Evolutionary conservation across 2,888 invertebrate genomes (phyloP).

Genomic region (Osmoderma eremita): DNA sequence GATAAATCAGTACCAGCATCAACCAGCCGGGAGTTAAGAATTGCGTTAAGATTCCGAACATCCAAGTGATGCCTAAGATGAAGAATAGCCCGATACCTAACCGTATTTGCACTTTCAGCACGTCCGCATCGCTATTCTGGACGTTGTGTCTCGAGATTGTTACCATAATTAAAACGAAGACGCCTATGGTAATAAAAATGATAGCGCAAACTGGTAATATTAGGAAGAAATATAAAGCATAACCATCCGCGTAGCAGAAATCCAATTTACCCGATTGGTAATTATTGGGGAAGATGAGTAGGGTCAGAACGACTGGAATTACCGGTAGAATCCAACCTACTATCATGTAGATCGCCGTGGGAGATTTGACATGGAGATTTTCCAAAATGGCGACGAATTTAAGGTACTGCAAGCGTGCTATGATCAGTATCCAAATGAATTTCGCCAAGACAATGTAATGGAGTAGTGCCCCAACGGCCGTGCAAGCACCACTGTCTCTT

Average conservation of each 20-base stretch:
- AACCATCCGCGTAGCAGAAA: conserved; percentile 33
- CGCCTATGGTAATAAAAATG: conserved; percentile 15
- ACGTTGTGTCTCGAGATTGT: conserved; percentile 12
- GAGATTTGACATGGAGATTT: conserved; percentile 18
- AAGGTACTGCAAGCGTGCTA: conserved; percentile 21
- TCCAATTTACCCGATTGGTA: conserved; percentile 29
- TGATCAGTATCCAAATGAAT: conserved; percentile 30
- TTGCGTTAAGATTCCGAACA: conserved; percentile 29
- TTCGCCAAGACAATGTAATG: conserved; percentile 35
- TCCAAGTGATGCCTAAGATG: conserved; percentile 38
- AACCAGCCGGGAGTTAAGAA: conserved; percentile 25
- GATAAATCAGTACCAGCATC: conserved; percentile 15
- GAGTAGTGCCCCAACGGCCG: conserved; percentile 17
- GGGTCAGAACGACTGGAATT: conserved; percentile 23
- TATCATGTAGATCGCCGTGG: conserved; percentile 6
- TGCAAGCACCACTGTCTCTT: conserved; percentile 11
- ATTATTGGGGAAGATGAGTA: conserved; percentile 23
- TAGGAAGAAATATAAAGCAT: conserved; percentile 16
- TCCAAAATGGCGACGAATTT: conserved; percentile 33
- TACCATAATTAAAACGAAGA: conserved; percentile 28
- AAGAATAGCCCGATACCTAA: conserved; percentile 30
- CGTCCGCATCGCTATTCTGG: conserved; percentile 16
- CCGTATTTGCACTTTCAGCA: conserved; percentile 13
- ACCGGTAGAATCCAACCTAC: conserved; percentile 28
- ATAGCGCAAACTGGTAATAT: conserved; percentile 20